Conservation (phyloP, 1,140 invertebrate genomes). For the Drosophila melanogaster region Release_6_plus_ISO1_MT NT_037436.4:13238501-13239000, state of each 20-base stretch:
- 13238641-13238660: not conserved
- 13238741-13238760: constrained; percentile 11
- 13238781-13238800: constrained; percentile 37
- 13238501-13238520: not conserved
- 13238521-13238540: not conserved
- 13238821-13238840: not conserved
- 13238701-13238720: constrained; percentile 21
- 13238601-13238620: too few species aligned
- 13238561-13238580: too few species aligned
- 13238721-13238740: constrained; percentile 3
- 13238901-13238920: constrained; percentile 17
- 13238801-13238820: constrained; percentile 6
- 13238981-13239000: constrained; percentile 32
- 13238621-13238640: too few species aligned
- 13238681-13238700: constrained; percentile 9
- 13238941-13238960: constrained; percentile 24
- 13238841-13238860: constrained; percentile 1
- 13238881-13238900: constrained; percentile 26
- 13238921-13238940: constrained; percentile 40
- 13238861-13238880: not conserved
- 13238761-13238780: constrained; percentile 19
- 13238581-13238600: too few species aligned
- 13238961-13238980: constrained; percentile 25
- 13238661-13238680: not conserved
- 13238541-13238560: not conserved